Base-by-base conservation (phyloP, 2,888 invertebrate genomes). In the Falcaria lacertinaria region DNA sequence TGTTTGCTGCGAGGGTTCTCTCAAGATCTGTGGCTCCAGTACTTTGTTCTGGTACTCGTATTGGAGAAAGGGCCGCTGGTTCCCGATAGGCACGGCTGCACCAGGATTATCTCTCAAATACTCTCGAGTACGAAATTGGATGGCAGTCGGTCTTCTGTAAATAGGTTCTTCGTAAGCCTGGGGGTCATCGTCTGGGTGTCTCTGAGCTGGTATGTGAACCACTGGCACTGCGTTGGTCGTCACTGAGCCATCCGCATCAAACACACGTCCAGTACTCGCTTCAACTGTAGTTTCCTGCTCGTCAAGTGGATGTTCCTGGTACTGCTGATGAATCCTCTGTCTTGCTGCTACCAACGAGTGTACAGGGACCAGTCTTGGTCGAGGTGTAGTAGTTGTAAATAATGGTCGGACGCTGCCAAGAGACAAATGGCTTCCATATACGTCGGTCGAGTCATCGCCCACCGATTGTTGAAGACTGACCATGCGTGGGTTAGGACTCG, bases 361-460 rank as follows among this genome's bases (percentile, higher is more conserved):
- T 43, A 90, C 79, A 1, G 91, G 91, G 25, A 92, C 75, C 19
- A 91, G 66, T 60, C 92, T 82, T 0, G 93, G 89, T 16, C 92
- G 82, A 13, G 82, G 79, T 5, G 88, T 90, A 0, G 92, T 92
- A 0, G 93, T 94, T 0, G 93, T 93, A 56, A 94, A 94, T 13
- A 94, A 71, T 0, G 93, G 94, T 25, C 94, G 81, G 4, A 93
- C 91, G 17, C 93, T 91, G 44, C 91, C 91, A 14, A 91, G 91
- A 0, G 92, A 92, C 11, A 92, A 74, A 16, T 93, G 91, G 28
- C 91, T 91, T 25, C 93, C 93, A 52, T 94, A 94, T 0, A 94
- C 92, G 58, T 94, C 94, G 1, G 92, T 90, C 2, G 92, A 90
- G 64, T 94, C 94, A 54, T 92, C 92, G 8, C 91, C 92, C 15